phyloP scores from a whole-genome alignment of 2,113 vertebrate species.

The Pteruthius melanotis region DNA sequence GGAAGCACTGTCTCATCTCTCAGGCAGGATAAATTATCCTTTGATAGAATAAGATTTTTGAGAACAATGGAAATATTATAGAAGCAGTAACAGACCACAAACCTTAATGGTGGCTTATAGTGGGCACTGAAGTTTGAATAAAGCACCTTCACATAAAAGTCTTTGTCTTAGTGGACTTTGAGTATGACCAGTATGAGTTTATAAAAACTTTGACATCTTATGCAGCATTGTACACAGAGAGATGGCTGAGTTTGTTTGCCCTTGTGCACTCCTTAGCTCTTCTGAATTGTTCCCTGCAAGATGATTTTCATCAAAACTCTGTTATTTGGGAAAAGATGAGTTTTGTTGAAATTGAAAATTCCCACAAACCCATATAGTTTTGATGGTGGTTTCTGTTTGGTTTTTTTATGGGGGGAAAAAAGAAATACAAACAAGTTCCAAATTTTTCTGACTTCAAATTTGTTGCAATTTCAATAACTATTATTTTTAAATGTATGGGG shows the following conservation, averaged over 20 bases:
- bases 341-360: background rate
- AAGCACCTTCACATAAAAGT: background rate
- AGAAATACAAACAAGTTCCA: background rate
- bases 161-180: background rate
- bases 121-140: background rate
- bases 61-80: background rate
- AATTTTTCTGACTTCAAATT: background rate
- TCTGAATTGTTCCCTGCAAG: background rate
- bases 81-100: background rate
- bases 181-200: background rate
- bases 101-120: background rate
- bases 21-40: background rate
- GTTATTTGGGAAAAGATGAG: background rate
- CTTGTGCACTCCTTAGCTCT: background rate
- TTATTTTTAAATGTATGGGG: background rate
- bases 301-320: background rate
- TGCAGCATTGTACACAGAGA: background rate
- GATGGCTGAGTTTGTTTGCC: background rate
- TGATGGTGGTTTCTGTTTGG: background rate
- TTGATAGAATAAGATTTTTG: background rate
- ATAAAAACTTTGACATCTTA: background rate
- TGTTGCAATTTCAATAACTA: background rate
- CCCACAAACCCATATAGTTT: background rate
- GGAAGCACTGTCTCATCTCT: background rate
- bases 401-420: accelerated